Evolutionary conservation across 1,140 invertebrate species (phyloP), one percentile per base, ranked within the genome.

Genomic region (Melanaphis sacchari): DNA sequence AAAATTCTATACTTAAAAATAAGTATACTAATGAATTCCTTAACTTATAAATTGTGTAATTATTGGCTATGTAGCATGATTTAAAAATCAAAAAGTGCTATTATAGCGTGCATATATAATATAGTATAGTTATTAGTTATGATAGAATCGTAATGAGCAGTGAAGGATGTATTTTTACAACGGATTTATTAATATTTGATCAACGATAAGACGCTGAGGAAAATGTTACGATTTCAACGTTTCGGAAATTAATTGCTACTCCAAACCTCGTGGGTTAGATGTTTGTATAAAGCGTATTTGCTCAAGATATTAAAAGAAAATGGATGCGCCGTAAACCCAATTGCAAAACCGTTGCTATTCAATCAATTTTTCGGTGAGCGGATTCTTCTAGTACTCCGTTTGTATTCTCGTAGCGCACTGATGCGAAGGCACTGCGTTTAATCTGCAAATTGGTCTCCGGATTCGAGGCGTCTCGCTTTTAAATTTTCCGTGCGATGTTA

Each of bases 201-300:
- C 85, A 52, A 46, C 31, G 87, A 88, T 26, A 46, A 88, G 36
- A 88, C 21, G 87, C 46, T 2, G 1, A 46, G 31, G 36, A 2
- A 90, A 54, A 54, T 90, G 88, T 90, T 2, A 88, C 43, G 21
- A 89, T 89, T 90, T 52, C 36, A 18, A 26, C 49, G 36, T 90
- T 90, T 90, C 31, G 24, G 24, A 90, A 90, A 90, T 90, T 54
- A 90, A 90, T 90, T 90, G 88, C 52, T 59, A 24, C 24, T 90
- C 22, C 2, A 24, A 90, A 59, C 87, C 5, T 52, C 59, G 15
- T 5, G 31, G 59, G 59, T 38, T 36, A 89, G 87, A 89, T 38
- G 36, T 89, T 52, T 89, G 49, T 40, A n/a, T 3, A 89, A 40
- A 26, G 7, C 22, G 8, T 40, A 49, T 89, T 89, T 40, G 36